These are phyloP conservation scores for Catocala nupta DNA, from an alignment of 2,888 invertebrate genomes.

Conservation along the genomic window DNA sequence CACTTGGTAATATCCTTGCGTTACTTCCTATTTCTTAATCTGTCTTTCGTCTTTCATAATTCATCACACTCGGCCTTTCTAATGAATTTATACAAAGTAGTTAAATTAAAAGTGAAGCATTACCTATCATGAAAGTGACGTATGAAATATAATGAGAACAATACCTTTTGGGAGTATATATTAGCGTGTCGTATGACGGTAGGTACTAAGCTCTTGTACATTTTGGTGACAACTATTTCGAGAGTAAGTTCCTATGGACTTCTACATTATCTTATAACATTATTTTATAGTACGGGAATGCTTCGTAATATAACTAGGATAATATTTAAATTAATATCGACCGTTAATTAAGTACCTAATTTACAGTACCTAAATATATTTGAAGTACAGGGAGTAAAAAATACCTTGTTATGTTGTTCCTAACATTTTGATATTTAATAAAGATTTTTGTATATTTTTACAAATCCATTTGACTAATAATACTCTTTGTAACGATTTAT, in stretches of 20 bases:
- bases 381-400: slow-evolving; percentile 41
- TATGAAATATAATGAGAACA: too few relatives aligned
- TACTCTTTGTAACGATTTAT: slow-evolving; percentile 8
- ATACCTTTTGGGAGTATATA: too few relatives aligned
- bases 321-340: slow-evolving; percentile 14
- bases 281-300: not conserved
- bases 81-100: too few relatives aligned
- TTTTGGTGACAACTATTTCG: too few relatives aligned
- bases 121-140: too few relatives aligned
- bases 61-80: too few relatives aligned
- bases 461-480: slow-evolving; percentile 67
- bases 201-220: too few relatives aligned
- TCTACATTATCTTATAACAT: not conserved
- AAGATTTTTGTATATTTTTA: slow-evolving; percentile 28
- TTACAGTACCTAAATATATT: slow-evolving; percentile 14
- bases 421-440: slow-evolving; percentile 19
- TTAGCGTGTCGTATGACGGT: too few relatives aligned
- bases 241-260: not conserved
- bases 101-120: too few relatives aligned
- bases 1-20: too few relatives aligned
- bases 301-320: slow-evolving; percentile 19
- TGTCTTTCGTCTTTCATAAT: too few relatives aligned
- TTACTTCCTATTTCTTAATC: too few relatives aligned
- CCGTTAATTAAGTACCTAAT: slow-evolving; percentile 7
- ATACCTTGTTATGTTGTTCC: slow-evolving; percentile 38